Percentiles rank a stretch among this genome's conserved stretches.
These are phyloP conservation scores for Poecilia gillii DNA, from an alignment of 2,797 vertebrate species.

Conservation along the genomic window DNA sequence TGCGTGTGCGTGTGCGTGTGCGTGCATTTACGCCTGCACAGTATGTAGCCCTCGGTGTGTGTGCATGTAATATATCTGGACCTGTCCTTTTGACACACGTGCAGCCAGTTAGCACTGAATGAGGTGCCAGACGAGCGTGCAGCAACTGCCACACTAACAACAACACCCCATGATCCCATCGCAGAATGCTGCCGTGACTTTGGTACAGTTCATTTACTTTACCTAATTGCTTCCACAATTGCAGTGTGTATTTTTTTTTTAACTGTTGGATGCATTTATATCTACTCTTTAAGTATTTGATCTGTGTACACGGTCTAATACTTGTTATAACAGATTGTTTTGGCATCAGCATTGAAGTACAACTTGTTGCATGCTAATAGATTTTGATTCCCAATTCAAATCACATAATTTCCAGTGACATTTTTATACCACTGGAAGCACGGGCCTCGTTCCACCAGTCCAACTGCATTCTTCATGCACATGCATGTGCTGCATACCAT, in stretches of 20 bases:
- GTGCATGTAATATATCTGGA: constrained; percentile 64
- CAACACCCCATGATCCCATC: constrained; percentile 62
- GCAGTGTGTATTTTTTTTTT: constrained; percentile 7
- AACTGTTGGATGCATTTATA: neutral
- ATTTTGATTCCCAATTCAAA: neutral
- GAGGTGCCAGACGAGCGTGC: constrained; percentile 80
- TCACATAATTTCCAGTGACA: neutral
- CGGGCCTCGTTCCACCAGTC: constrained; percentile 38
- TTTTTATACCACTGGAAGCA: constrained; percentile 10
- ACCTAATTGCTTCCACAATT: constrained; percentile 21
- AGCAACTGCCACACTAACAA: constrained; percentile 72
- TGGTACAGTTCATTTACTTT: constrained; percentile 35
- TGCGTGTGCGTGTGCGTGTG: constrained; percentile 32
- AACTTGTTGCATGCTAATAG: neutral
- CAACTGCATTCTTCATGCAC: constrained; percentile 57
- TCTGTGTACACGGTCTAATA: neutral
- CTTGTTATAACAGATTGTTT: neutral
- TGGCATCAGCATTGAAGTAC: neutral
- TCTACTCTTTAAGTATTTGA: neutral
- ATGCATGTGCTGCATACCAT: constrained; percentile 64
- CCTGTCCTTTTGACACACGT: constrained; percentile 75
- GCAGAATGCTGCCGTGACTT: constrained; percentile 58
- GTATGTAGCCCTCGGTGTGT: constrained; percentile 33
- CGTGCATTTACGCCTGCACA: constrained; percentile 40
- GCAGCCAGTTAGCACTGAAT: constrained; percentile 78